Percentiles rank a stretch among this genome's conserved stretches.
phyloP scores from a whole-genome alignment of 2,888 invertebrate species.

The Galeopsomyia nigrocyanea region DNA sequence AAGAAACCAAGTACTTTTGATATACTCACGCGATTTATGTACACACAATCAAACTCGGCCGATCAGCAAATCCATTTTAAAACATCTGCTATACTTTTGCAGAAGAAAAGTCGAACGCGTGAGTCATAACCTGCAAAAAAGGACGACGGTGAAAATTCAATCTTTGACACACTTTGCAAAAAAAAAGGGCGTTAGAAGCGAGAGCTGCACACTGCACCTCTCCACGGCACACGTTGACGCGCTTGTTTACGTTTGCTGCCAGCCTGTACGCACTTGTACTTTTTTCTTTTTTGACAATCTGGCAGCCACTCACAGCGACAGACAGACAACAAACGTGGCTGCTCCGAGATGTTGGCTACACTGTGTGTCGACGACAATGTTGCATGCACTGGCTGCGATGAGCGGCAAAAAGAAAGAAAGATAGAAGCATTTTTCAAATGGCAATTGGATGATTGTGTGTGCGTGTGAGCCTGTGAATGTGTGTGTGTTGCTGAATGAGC shows the following conservation, averaged over 20 bases:
- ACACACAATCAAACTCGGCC: neutral
- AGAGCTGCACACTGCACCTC: neutral
- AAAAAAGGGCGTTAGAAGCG: neutral
- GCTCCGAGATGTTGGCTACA: too few species aligned
- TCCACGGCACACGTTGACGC: neutral
- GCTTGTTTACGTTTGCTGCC: neutral
- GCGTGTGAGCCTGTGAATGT: too few species aligned
- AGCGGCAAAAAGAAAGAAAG: too few species aligned
- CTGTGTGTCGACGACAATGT: too few species aligned
- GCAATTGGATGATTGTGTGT: too few species aligned
- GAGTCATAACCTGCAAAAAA: conserved; percentile 40
- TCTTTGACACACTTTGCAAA: too few species aligned
- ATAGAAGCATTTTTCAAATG: too few species aligned
- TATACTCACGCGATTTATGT: neutral
- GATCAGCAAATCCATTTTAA: too few species aligned
- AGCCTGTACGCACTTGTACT: conserved; percentile 7
- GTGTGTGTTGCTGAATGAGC: too few species aligned
- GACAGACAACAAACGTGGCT: too few species aligned
- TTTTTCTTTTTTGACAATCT: conserved; percentile 27
- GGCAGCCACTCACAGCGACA: too few species aligned
- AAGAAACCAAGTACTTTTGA: neutral
- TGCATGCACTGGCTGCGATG: too few species aligned
- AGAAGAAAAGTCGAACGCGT: neutral
- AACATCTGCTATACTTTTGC: conserved; percentile 4
- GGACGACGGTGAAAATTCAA: neutral